phyloP scores from a whole-genome alignment of 2,113 vertebrate genomes.

The Synchiropus splendidus region DNA sequence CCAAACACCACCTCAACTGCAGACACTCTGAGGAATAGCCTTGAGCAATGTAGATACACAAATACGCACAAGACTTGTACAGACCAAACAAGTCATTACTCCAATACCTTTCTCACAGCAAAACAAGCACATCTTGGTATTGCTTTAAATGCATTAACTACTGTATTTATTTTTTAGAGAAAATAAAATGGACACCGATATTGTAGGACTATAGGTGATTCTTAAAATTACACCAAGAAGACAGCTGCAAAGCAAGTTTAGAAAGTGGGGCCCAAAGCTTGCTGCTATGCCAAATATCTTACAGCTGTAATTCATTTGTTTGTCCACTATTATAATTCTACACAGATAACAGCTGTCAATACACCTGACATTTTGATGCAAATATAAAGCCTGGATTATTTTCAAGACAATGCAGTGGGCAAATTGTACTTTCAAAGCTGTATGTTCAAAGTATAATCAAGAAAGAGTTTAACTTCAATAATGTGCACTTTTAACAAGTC shows the following conservation, averaged over 20 bases:
- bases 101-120: conserved; percentile 8
- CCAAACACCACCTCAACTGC: conserved; percentile 46
- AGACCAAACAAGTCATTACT: conserved; percentile 37
- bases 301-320: background rate
- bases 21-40: conserved; percentile 32
- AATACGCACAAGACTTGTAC: conserved; percentile 7
- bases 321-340: too few species aligned
- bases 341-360: too few species aligned
- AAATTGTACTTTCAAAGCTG: too few species aligned
- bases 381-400: too few species aligned
- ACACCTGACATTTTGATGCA: too few species aligned
- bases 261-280: conserved; percentile 34
- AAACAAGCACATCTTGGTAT: too few species aligned
- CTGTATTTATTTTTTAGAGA: too few species aligned
- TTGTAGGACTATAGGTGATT: background rate
- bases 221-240: conserved; percentile 22
- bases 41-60: conserved; percentile 16
- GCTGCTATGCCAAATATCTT: conserved; percentile 45
- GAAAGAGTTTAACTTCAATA: too few species aligned
- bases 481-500: too few species aligned
- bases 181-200: background rate
- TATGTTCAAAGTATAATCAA: too few species aligned
- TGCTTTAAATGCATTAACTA: too few species aligned
- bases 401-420: too few species aligned
- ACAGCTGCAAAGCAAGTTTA: conserved; percentile 35